A percentile compares a stretch with the other conserved stretches of the same genome.
Conservation (phyloP, 2,888 invertebrate species). For the Uropetala carovei region DNA sequence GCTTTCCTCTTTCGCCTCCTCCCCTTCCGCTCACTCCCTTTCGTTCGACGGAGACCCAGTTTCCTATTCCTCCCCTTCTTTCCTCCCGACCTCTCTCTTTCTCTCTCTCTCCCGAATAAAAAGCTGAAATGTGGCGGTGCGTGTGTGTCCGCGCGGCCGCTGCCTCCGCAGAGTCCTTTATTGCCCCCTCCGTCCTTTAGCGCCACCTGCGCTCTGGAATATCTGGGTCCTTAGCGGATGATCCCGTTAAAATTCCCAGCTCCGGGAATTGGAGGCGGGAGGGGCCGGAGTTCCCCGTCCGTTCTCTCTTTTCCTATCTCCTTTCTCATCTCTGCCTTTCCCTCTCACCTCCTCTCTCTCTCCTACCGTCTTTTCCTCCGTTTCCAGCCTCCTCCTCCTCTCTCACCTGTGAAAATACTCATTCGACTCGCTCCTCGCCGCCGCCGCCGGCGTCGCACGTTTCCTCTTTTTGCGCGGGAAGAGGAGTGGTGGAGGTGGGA, state of each 20-base stretch:
- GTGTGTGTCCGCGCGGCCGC: not conserved
- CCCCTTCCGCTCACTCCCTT: conserved; percentile 8
- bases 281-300: too few relatives aligned
- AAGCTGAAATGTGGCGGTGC: not conserved
- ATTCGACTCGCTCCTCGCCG: too few relatives aligned
- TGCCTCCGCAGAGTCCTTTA: not conserved
- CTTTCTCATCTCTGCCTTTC: too few relatives aligned
- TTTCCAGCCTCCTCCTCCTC: too few relatives aligned
- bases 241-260: too few relatives aligned
- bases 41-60: conserved; percentile 19
- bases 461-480: not conserved
- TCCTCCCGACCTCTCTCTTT: not conserved
- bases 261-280: too few relatives aligned
- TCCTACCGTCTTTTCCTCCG: too few relatives aligned
- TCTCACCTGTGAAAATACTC: too few relatives aligned
- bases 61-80: conserved; percentile 1
- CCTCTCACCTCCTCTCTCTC: too few relatives aligned
- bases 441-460: too few relatives aligned
- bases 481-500: not conserved
- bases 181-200: not conserved
- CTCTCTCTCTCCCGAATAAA: not conserved
- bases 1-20: not conserved
- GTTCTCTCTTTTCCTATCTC: too few relatives aligned
- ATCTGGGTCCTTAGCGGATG: too few relatives aligned
- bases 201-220: not conserved